Percentiles rank a stretch among this genome's conserved stretches.
These are phyloP conservation scores for Panonychus citri DNA, from an alignment of 1,140 invertebrate species.

Conservation along the genomic window DNA sequence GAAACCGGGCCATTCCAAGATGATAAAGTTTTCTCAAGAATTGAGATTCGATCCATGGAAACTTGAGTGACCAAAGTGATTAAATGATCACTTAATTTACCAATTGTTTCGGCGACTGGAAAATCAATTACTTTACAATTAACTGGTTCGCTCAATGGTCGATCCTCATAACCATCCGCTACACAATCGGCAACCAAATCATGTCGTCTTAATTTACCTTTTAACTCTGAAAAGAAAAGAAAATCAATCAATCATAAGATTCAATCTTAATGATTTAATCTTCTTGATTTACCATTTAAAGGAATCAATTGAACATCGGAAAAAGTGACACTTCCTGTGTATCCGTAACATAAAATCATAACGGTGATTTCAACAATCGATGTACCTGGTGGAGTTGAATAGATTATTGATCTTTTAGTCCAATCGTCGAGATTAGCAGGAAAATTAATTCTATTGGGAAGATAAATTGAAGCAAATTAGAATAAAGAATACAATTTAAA, in stretches of 20 bases:
- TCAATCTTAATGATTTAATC: neutral
- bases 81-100: neutral
- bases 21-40: conserved; percentile 15
- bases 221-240: neutral
- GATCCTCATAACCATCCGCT: neutral
- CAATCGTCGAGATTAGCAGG: conserved; percentile 12
- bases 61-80: conserved; percentile 17
- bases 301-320: conserved; percentile 10
- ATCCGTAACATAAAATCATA: conserved; percentile 17
- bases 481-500: neutral
- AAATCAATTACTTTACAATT: neutral
- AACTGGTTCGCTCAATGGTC: neutral
- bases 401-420: conserved; percentile 5
- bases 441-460: conserved; percentile 13
- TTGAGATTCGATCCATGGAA: conserved; percentile 17
- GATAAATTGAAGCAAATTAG: conserved; percentile 1
- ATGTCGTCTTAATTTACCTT: neutral
- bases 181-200: neutral
- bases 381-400: neutral
- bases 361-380: conserved; percentile 12
- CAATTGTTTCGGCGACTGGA: neutral
- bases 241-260: neutral
- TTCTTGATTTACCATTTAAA: neutral
- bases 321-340: conserved; percentile 14
- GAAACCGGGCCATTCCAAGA: conserved; percentile 17